Evolutionary conservation across 2,888 invertebrate genomes (phyloP), one percentile per base, ranked within the genome.

Genomic region (Agonopterix alstromeriana): DNA sequence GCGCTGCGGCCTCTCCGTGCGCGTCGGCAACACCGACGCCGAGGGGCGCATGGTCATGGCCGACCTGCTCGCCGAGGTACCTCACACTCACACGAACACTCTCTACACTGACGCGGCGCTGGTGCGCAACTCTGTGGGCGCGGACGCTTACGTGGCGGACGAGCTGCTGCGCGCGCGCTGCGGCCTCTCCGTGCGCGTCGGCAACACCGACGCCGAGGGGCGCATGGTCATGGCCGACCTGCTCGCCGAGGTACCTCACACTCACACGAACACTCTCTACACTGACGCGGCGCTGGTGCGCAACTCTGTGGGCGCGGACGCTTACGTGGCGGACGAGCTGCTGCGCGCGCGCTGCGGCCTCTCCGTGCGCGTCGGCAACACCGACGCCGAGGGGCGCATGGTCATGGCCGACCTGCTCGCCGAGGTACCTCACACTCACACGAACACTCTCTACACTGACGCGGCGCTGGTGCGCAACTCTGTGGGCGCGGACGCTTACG

Each of bases 201-300:
- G 95, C 48, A 98, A 98, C 83, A 98, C 98, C 3, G 98, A 98
- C 87, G 97, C 98, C 46, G 98, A 98, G 85, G 98, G 98, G 1
- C 91, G 98, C 50, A 94, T 97, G 94, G 94, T 94, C 43, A 97
- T 98, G 97, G 94, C 94, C 40, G 97, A 98, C 88, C 92, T 95
- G 27, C 90, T 98, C 35, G 95, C 94, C 27, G 27, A 27, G 27
- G 27, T 27, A 27, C 27, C 7, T 4, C 27, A 27, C 27, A 7
- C 27, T 4, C 14, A 14, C 14, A 17, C 17, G 0, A 2, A 17
- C 17, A 3, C 17, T 3, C 17, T 17, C 17, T n/a, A n/a, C n/a
- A n/a, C n/a, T n/a, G n/a, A n/a, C n/a, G n/a, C n/a, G 74, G 93
- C 95, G 57, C 89, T 98, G 87, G 97, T 97, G 11, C 92, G 98